These are phyloP conservation scores for Dasyurus viverrinus DNA, from an alignment of 2,113 vertebrate species.

Conservation along the genomic window DNA sequence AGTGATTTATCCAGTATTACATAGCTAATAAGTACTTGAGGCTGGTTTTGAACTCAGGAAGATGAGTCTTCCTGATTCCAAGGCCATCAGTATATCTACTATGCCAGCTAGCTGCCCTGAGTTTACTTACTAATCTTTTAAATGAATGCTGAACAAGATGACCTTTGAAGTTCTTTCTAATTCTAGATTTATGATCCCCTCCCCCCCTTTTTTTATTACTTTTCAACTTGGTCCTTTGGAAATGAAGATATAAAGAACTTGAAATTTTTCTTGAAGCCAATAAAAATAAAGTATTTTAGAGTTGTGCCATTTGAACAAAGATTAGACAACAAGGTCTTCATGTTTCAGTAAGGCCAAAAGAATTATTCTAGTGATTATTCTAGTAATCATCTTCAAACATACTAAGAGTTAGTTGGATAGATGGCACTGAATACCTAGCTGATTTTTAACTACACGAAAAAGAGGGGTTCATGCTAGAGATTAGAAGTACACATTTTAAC, in stretches of 20 bases:
- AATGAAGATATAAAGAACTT: not conserved
- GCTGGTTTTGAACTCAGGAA: too few species aligned
- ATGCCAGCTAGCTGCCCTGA: too few species aligned
- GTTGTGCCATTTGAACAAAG: not conserved
- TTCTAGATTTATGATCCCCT: not conserved
- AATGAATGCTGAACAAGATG: not conserved
- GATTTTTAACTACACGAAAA: not conserved
- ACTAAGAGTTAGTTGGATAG: not conserved
- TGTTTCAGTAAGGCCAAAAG: not conserved
- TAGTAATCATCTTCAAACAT: not conserved
- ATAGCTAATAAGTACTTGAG: too few species aligned
- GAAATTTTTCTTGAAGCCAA: not conserved
- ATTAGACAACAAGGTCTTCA: not conserved
- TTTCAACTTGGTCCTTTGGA: not conserved
- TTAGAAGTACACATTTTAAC: not conserved
- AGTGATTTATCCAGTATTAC: too few species aligned
- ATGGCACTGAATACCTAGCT: not conserved
- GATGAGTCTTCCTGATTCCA: too few species aligned
- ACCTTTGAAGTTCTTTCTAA: not conserved
- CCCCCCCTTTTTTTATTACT: not conserved
- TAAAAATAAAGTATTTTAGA: not conserved
- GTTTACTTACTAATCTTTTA: not conserved
- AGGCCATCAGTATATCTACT: too few species aligned
- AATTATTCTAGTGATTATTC: not conserved
- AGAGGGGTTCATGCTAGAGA: not conserved